phyloP scores from a whole-genome alignment of 1,140 invertebrate species.

The Schlechtendalia chinensis region DNA sequence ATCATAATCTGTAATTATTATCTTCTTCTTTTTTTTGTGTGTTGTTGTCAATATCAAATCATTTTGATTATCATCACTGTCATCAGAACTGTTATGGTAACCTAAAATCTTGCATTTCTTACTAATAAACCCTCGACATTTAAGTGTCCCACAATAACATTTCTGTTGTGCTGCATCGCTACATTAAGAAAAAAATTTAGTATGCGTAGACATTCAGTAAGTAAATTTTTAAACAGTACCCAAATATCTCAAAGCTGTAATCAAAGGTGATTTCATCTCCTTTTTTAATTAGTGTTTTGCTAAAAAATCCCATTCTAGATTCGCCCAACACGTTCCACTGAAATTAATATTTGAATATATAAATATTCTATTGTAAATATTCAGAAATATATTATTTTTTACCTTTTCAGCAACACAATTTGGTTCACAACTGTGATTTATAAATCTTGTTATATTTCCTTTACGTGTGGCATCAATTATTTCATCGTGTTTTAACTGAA shows the following conservation, averaged over 20 bases:
- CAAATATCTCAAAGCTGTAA: constrained; percentile 96
- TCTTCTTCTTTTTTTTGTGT: not conserved
- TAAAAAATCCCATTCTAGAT: constrained; percentile 94
- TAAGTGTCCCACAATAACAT: constrained; percentile 84
- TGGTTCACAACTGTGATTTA: constrained; percentile 97
- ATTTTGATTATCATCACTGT: not conserved
- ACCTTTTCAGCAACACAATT: constrained; percentile 97
- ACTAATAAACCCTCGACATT: constrained; percentile 92
- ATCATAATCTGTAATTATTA: not conserved
- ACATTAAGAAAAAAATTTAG: not conserved
- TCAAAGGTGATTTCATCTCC: constrained; percentile 98
- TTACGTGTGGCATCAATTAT: constrained; percentile 94
- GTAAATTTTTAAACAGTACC: constrained; percentile 61
- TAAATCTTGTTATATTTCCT: constrained; percentile 93
- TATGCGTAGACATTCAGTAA: not conserved
- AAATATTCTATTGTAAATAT: not conserved
- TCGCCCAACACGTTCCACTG: constrained; percentile 97
- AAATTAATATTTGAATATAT: constrained; percentile 51
- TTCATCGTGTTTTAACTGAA: constrained; percentile 91
- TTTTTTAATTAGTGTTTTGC: constrained; percentile 72
- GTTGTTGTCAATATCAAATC: not conserved
- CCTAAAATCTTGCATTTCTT: not conserved
- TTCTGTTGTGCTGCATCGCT: constrained; percentile 62
- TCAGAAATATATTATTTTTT: constrained; percentile 3
- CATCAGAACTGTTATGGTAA: constrained; percentile 10